Evolutionary conservation across 2,888 invertebrate species (phyloP), one percentile per base, ranked within the genome.

Genomic region (Lottia scabra): DNA sequence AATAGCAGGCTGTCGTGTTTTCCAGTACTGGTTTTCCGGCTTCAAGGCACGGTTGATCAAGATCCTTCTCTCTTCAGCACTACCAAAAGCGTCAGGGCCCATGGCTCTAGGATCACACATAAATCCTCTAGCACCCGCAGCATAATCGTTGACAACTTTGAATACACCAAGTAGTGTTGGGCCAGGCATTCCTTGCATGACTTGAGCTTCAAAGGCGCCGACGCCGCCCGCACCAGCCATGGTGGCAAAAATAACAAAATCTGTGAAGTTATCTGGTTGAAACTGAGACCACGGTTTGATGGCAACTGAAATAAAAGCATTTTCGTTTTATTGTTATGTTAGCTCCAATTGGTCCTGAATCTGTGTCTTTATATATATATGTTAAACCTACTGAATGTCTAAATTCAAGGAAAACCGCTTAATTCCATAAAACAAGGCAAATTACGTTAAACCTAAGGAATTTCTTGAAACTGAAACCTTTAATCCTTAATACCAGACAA

Each of bases 211-310:
- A 38, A 38, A 27, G n/a, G 26, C 23, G 10, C 26, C 27, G 10
- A 64, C 65, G 13, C n/a, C 26, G 2, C 38, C n/a, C 10, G 66
- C 38, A 45, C 23, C 23, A 16, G 38, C 66, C 13, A 15, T 27
- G 16, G 66, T 66, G 44, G 66, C 66, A 13, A 19, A 66, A 23
- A 66, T 45, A 16, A 66, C 43, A 45, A 66, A 66, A 45, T 66
- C 66, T 16, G 66, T 66, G 19, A 66, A 66, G 44, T 66, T 66
- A 45, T 66, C 66, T 19, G 44, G 30, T 23, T 43, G 66, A 23
- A 43, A 45, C 13, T 43, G 23, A 23, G 38, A 38, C 66, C 66
- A 66, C 0, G 66, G 66, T 43, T 66, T 66, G 38, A 66, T 66
- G n/a, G 43, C 45, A 30, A 66, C 66, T 66, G 66, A 66, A 66